A percentile compares a stretch with the other conserved stretches of the same genome.
Evolutionary conservation across 2,113 vertebrate species (phyloP).

Genomic region (Hystrix brachyura): DNA sequence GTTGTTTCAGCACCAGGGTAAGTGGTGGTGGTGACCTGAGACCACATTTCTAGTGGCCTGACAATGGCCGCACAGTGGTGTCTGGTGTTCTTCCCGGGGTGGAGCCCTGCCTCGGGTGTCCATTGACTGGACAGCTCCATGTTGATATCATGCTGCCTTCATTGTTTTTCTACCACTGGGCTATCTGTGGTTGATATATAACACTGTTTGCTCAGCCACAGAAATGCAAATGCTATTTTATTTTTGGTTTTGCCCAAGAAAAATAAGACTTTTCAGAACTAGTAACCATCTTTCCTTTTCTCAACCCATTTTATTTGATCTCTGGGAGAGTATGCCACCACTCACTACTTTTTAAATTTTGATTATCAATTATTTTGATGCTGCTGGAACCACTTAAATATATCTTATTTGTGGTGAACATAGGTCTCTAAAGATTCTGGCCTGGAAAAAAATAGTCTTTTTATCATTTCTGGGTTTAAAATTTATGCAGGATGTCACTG

Average conservation of each 20-base stretch:
- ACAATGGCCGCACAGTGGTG: too few relatives aligned
- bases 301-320: not conserved
- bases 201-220: not conserved
- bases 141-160: rapidly evolving
- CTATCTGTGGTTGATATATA: not conserved
- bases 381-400: not conserved
- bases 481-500: not conserved
- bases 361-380: not conserved
- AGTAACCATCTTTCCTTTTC: not conserved
- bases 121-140: not conserved
- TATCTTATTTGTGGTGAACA: not conserved
- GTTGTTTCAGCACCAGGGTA: not conserved
- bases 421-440: not conserved
- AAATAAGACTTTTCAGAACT: not conserved
- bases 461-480: constrained; percentile 37
- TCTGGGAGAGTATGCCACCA: not conserved
- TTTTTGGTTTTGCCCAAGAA: not conserved
- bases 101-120: not conserved
- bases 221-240: not conserved
- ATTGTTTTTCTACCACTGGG: not conserved
- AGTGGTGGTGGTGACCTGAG: not conserved
- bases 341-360: not conserved
- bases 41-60: not conserved
- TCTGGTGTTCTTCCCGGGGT: not conserved
- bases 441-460: constrained; percentile 18